Evolutionary conservation across 2,797 vertebrate genomes (phyloP), one percentile per base, ranked within the genome.

Genomic region (Knipowitschia caucasica): DNA sequence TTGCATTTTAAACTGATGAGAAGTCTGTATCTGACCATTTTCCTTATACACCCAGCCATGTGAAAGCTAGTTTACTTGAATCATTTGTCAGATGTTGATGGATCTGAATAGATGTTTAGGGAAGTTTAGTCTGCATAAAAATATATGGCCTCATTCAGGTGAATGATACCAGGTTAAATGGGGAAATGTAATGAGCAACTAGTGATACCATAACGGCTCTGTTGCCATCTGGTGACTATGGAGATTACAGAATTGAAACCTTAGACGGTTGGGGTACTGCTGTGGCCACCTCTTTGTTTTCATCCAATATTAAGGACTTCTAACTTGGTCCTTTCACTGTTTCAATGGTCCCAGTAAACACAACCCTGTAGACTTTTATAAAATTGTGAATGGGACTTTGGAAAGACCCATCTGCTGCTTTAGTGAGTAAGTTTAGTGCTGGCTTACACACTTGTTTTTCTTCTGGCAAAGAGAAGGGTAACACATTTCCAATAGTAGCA

Each of bases 271-370:
- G 64, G 70, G 75, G n/a, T 73, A 71, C 77, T 68, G 66, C 67
- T 66, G 74, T 75, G 71, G 80, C 75, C 74, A 75, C 73, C 73
- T 80, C 77, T 83, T 85, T 81, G 78, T 85, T 75, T 65, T 80
- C 81, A 70, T 86, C 71, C 77, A 77, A 81, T 76, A 73, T 83
- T 77, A 77, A 75, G 74, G 72, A 81, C 82, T 77, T 80, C 73
- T 75, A 72, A 80, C 64, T 70, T 75, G 50, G 64, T 78, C 65
- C 71, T 69, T 70, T 81, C 64, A 61, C 73, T 77, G 64, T 81
- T 80, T 64, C 71, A 74, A 66, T 74, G 63, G 75, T 78, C 66
- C 75, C 63, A 75, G 63, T 81, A 50, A 64, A 71, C 52, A 75
- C 64, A 23, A 55, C 66, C 56, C 43, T 46, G 75, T 67, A 71